Evolutionary conservation across 2,113 vertebrate species (phyloP).

Genomic region (Alethe diademata): DNA sequence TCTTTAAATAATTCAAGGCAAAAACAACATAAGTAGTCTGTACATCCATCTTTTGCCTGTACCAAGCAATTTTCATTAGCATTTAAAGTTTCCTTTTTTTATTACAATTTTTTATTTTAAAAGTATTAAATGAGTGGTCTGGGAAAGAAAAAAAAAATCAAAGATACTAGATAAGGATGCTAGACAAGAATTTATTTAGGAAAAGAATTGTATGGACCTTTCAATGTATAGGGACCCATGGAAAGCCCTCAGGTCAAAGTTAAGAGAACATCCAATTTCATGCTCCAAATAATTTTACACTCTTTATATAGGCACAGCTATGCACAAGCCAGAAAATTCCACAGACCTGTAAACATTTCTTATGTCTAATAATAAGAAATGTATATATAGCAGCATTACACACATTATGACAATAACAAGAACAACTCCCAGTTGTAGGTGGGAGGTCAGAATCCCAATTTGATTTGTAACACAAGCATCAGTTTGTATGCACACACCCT

Average conservation of each 20-base stretch:
- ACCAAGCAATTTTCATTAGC: neutral
- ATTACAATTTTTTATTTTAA: neutral
- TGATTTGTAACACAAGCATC: neutral
- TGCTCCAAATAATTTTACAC: slow-evolving; percentile 57
- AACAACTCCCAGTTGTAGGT: neutral
- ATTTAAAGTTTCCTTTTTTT: neutral
- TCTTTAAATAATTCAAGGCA: neutral
- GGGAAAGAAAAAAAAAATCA: neutral
- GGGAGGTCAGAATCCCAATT: neutral
- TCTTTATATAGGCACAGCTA: neutral
- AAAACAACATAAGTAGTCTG: neutral
- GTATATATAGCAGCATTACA: neutral
- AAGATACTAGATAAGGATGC: neutral
- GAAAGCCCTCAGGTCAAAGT: slow-evolving; percentile 31
- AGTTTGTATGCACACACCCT: neutral
- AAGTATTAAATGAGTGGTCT: neutral
- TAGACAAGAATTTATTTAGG: neutral
- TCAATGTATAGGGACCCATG: neutral
- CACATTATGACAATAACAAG: neutral
- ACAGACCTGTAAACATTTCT: slow-evolving; percentile 28
- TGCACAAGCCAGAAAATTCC: slow-evolving; percentile 1
- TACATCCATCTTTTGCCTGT: neutral
- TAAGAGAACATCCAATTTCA: slow-evolving; percentile 55
- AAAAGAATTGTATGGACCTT: neutral
- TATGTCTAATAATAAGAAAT: neutral